phyloP scores from a whole-genome alignment of 2,888 invertebrate genomes.

The Meteorus colon region DNA sequence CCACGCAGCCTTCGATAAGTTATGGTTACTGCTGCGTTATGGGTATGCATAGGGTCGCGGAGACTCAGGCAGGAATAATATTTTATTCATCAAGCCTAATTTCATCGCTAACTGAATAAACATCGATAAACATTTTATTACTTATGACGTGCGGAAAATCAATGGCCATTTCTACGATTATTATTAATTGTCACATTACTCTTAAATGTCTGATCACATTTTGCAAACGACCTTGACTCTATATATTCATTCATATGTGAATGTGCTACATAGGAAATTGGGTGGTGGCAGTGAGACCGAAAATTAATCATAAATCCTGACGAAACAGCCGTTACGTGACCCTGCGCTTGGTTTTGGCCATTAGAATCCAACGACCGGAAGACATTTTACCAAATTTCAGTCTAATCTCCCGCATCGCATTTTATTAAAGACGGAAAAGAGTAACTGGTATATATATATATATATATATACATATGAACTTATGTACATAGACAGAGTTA shows the following conservation, averaged over 20 bases:
- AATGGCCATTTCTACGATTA: neutral
- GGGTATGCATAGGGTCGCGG: constrained; percentile 27
- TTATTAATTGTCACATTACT: neutral
- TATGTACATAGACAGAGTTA: neutral
- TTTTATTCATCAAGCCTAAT: constrained; percentile 65
- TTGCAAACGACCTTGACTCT: constrained; percentile 1
- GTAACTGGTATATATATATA: neutral
- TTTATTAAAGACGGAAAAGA: constrained; percentile 43
- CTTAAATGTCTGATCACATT: neutral
- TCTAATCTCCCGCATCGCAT: constrained; percentile 56
- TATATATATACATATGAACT: neutral
- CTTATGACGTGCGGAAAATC: neutral
- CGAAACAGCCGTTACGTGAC: constrained; percentile 58
- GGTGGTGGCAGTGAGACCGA: constrained; percentile 20
- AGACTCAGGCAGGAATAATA: constrained; percentile 68
- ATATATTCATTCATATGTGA: neutral
- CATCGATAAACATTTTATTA: constrained; percentile 10
- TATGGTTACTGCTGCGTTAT: constrained; percentile 66
- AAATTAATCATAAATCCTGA: constrained; percentile 36
- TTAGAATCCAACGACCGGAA: constrained; percentile 65
- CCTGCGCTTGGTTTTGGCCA: constrained; percentile 52
- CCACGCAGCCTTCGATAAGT: constrained; percentile 66
- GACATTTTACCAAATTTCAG: constrained; percentile 61
- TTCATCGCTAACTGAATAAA: constrained; percentile 57
- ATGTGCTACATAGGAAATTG: neutral